Conservation (phyloP, 2,113 vertebrate species). For the Aythya baeri region DNA sequence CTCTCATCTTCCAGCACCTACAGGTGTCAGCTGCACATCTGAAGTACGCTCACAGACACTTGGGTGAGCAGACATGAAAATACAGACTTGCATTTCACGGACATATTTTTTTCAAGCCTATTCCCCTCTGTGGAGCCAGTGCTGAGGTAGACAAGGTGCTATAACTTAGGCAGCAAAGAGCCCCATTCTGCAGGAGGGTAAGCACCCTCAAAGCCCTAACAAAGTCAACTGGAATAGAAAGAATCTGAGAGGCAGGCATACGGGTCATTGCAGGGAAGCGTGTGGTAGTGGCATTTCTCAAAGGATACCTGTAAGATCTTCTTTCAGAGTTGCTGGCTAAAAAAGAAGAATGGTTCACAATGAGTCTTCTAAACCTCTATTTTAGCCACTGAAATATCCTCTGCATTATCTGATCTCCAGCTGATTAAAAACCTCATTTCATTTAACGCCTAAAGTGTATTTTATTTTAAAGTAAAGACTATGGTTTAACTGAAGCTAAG, state of each 20-base stretch:
- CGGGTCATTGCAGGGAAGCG: not conserved
- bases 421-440: not conserved
- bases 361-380: not conserved
- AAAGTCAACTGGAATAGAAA: not conserved
- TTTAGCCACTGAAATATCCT: not conserved
- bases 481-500: not conserved
- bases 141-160: not conserved
- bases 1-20: not conserved
- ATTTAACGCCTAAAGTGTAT: not conserved
- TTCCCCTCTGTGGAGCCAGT: not conserved
- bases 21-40: not conserved
- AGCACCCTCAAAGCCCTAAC: not conserved
- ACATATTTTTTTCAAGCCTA: not conserved
- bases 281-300: not conserved
- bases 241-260: not conserved
- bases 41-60: not conserved
- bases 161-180: not conserved
- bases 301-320: not conserved
- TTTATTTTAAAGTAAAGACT: not conserved
- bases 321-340: not conserved
- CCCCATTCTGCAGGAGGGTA: not conserved
- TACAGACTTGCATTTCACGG: not conserved
- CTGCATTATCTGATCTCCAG: not conserved
- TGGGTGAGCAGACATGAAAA: not conserved
- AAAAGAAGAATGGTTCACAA: not conserved